phyloP scores from a whole-genome alignment of 2,888 invertebrate genomes.

The Orchesellides sinensis region DNA sequence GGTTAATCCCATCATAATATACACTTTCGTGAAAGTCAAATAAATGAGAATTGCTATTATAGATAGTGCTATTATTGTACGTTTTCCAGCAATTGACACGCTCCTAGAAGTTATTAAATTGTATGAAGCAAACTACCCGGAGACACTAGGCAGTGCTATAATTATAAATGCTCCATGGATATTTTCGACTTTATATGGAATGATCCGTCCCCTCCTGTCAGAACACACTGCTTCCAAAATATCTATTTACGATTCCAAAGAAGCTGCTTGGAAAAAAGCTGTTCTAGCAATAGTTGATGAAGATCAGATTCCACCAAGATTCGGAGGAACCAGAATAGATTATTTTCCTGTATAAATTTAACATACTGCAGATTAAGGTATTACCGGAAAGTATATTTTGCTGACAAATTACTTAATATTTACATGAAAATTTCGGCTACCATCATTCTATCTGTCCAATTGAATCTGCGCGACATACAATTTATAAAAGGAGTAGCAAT shows the following conservation, averaged over 20 bases:
- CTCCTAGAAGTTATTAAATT: conserved; percentile 49
- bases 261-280: conserved; percentile 53
- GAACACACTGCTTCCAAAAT: conserved; percentile 60
- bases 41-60: not conserved
- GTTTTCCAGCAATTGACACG: conserved; percentile 52
- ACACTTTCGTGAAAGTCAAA: too few species aligned
- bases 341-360: not conserved
- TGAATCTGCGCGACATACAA: too few species aligned
- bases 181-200: conserved; percentile 50
- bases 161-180: conserved; percentile 63
- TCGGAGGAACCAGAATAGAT: conserved; percentile 33
- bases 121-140: conserved; percentile 65
- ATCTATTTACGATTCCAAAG: conserved; percentile 56
- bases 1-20: not conserved
- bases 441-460: too few species aligned
- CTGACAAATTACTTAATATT: too few species aligned
- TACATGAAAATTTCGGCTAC: too few species aligned
- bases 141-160: conserved; percentile 41
- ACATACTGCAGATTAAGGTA: too few species aligned
- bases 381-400: too few species aligned
- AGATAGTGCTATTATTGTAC: not conserved
- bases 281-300: conserved; percentile 31
- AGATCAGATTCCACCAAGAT: conserved; percentile 52
- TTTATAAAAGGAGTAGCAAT: too few species aligned
- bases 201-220: conserved; percentile 58